Evolutionary conservation across 2,888 invertebrate species (phyloP), one percentile per base, ranked within the genome.

Genomic region (Parelbella ahira): DNA sequence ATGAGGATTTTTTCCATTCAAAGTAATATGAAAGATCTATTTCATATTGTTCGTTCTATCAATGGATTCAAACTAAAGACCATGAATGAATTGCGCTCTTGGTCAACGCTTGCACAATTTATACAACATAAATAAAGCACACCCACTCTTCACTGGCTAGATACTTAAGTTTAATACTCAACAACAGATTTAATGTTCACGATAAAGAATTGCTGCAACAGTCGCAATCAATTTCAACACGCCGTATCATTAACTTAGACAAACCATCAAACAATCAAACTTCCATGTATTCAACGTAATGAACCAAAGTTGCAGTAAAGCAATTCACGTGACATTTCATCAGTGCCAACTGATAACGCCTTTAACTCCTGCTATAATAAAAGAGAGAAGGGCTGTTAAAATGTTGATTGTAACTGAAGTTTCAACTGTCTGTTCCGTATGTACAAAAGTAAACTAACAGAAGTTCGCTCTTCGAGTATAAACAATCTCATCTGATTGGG

Each of bases 61-160:
- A 43, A 36, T 45, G 9, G 21, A 28, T 21, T 8, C 10, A 15
- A 13, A 9, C 13, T 21, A 29, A 2, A 27, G 20, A 37, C 27
- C 28, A 15, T 47, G 29, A 38, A 45, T 38, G 37, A 12, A 45
- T 20, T 27, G 25, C 9, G 20, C 21, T 42, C 30, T 38, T 36
- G 32, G 32, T 33, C 33, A 15, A 32, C 32, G 32, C 30, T 33
- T 41, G 33, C 33, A 8, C 25, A 41, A 27, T 39, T 39, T n/a
- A 32, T 47, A 30, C 45, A 32, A 37, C 47, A 51, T 37, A 43
- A 51, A 50, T 53, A 49, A 42, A 48, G 37, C 45, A 33, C 39
- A 24, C 47, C 50, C 41, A 51, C 50, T 32, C 43, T 7, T 20
- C 10, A 24, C 9, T 19, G 20, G 5, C 32, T 32, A 6, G 38